Percentiles rank a stretch among this genome's conserved stretches.
Evolutionary conservation across 2,888 invertebrate species (phyloP).

Genomic region (Petrolisthes cinctipes): DNA sequence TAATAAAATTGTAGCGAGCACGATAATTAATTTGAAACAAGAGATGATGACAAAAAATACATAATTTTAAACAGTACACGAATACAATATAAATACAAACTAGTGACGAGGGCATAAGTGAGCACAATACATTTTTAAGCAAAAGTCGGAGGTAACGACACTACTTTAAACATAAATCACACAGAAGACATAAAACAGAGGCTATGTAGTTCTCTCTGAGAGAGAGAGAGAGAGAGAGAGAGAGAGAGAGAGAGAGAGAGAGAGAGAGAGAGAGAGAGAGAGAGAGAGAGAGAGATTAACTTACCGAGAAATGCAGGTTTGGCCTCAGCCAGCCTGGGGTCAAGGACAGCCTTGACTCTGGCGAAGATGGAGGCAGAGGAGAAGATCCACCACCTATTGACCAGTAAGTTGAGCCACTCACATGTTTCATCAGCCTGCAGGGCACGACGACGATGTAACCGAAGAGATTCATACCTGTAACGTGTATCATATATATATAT

Average conservation of each 20-base stretch:
- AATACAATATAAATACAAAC: background rate
- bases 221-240: constrained; percentile 21
- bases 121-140: too few relatives aligned
- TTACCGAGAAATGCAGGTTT: constrained; percentile 73
- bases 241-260: constrained; percentile 12
- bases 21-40: too few relatives aligned
- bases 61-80: background rate
- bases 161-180: background rate
- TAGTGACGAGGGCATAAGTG: background rate
- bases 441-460: constrained; percentile 72
- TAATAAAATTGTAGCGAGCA: too few relatives aligned
- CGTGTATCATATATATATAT: background rate
- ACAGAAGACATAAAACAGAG: background rate
- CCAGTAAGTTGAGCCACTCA: constrained; percentile 74
- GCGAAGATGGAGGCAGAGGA: constrained; percentile 71
- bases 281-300: constrained; percentile 28
- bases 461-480: constrained; percentile 68
- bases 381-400: constrained; percentile 74
- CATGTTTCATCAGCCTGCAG: constrained; percentile 73
- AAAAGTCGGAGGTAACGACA: too few relatives aligned
- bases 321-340: constrained; percentile 72
- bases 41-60: too few relatives aligned
- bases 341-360: constrained; percentile 72
- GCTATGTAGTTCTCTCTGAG: background rate
- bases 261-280: constrained; percentile 18